phyloP scores from a whole-genome alignment of 2,113 vertebrate species.

The Rhabdornis inornatus region DNA sequence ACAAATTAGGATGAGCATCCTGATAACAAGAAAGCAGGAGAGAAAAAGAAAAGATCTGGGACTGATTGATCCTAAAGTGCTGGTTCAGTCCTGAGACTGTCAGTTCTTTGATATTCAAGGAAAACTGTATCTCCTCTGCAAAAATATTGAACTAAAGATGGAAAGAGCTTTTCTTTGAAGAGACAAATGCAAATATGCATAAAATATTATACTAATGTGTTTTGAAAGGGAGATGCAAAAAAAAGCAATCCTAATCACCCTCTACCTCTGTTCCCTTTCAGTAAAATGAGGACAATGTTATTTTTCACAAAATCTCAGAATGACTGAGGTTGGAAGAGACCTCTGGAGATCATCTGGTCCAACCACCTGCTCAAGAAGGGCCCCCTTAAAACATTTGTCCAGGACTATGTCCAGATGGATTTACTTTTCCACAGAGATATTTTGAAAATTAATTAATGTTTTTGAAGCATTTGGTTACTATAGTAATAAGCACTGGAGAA shows the following conservation, averaged over 20 bases:
- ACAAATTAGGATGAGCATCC: neutral
- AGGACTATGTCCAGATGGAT: neutral
- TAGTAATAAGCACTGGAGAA: constrained; percentile 1
- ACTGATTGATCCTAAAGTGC: neutral
- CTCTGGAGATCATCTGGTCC: neutral
- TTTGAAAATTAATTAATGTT: constrained; percentile 10
- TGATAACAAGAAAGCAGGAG: neutral
- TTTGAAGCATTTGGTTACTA: constrained; percentile 9
- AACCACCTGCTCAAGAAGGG: neutral
- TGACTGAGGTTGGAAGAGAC: neutral
- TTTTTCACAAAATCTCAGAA: neutral
- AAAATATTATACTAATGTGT: neutral
- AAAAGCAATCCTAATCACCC: neutral
- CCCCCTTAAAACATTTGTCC: neutral
- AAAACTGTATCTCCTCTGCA: neutral
- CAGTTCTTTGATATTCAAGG: neutral
- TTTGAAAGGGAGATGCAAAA: neutral
- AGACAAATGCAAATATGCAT: neutral
- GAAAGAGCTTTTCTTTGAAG: neutral
- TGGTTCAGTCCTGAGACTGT: neutral
- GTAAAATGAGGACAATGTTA: neutral
- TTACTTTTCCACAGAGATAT: neutral
- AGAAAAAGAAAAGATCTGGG: neutral
- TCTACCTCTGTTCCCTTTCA: neutral
- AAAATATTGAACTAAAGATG: neutral